Evolutionary conservation across 2,797 vertebrate genomes (phyloP).

Genomic region (Emys orbicularis): DNA sequence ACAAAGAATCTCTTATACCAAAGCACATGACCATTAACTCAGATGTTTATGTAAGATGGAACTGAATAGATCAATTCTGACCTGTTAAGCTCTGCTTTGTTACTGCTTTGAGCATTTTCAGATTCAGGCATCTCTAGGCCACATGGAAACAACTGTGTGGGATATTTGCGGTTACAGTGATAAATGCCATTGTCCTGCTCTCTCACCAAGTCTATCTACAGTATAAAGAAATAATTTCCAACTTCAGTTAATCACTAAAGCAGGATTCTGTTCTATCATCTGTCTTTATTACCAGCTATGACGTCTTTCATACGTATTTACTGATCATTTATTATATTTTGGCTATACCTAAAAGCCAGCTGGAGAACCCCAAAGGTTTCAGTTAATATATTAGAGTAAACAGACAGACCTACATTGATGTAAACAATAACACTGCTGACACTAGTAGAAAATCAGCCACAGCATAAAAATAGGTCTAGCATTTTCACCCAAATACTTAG

Average conservation of each 20-base stretch:
- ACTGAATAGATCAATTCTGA: slow-evolving; percentile 71
- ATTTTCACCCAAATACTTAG: background rate
- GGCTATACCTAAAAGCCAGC: background rate
- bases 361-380: background rate
- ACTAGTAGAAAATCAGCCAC: background rate
- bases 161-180: background rate
- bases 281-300: background rate
- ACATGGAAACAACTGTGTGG: background rate
- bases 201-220: background rate
- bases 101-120: slow-evolving; percentile 22
- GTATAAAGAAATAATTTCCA: background rate
- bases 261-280: slow-evolving; percentile 1
- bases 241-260: slow-evolving; percentile 27
- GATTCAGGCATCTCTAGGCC: background rate
- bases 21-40: slow-evolving; percentile 74
- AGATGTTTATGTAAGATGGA: slow-evolving; percentile 70
- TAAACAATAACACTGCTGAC: background rate
- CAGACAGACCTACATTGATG: background rate
- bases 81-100: slow-evolving; percentile 44
- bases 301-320: background rate
- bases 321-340: background rate
- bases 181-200: rapidly evolving
- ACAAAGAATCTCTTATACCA: slow-evolving; percentile 77
- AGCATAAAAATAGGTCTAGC: background rate
- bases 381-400: background rate